Percentiles rank a stretch among this genome's conserved stretches.
Conservation (phyloP, 2,888 invertebrate genomes). For the Apodemia zela region DNA sequence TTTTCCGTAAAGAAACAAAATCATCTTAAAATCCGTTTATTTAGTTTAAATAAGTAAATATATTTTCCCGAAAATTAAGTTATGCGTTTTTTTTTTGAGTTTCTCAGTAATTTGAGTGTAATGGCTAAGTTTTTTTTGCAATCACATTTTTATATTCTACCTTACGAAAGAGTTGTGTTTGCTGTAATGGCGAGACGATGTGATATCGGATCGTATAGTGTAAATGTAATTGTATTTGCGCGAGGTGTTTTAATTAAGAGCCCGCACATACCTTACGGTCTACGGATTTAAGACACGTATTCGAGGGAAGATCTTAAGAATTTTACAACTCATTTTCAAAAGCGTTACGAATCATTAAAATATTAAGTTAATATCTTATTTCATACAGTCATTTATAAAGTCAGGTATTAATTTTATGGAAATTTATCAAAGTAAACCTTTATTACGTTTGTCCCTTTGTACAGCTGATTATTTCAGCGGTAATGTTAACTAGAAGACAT, state of each 20-base stretch:
- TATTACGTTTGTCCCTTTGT: not conserved
- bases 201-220: constrained; percentile 18
- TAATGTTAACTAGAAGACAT: too few species aligned
- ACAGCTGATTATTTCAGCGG: not conserved
- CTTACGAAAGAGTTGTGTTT: not conserved
- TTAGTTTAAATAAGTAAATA: too few species aligned
- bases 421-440: not conserved
- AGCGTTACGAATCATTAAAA: constrained; percentile 10
- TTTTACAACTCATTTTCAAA: constrained; percentile 14
- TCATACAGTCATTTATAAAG: not conserved
- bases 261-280: constrained; percentile 27
- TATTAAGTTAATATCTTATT: constrained; percentile 10
- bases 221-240: constrained; percentile 21
- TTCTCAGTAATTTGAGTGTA: too few species aligned
- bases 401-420: not conserved
- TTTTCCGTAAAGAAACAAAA: too few species aligned
- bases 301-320: constrained; percentile 19
- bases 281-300: constrained; percentile 24
- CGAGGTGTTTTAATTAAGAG: constrained; percentile 31
- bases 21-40: too few species aligned
- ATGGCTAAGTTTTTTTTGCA: too few species aligned
- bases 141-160: too few species aligned
- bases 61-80: too few species aligned
- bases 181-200: not conserved
- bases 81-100: too few species aligned